Evolutionary conservation across 1,140 invertebrate genomes (phyloP).

Genomic region (Piezodorus guildinii): DNA sequence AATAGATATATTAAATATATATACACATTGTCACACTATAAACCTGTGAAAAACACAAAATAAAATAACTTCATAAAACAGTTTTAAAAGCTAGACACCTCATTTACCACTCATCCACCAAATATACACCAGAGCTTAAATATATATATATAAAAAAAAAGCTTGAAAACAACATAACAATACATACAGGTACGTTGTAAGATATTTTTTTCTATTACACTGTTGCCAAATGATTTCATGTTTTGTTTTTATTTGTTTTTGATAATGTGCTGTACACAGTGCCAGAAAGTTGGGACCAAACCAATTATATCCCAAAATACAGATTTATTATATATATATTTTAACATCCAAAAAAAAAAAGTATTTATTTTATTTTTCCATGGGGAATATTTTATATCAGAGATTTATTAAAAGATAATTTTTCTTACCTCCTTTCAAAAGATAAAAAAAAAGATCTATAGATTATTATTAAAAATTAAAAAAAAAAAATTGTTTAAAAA

Average conservation of each 20-base stretch:
- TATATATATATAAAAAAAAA: too few species aligned
- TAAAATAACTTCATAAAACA: slow-evolving; percentile 6
- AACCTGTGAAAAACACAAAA: slow-evolving; percentile 1
- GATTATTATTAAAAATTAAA: background rate
- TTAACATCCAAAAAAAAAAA: background rate
- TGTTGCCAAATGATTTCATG: background rate
- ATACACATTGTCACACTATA: slow-evolving; percentile 13
- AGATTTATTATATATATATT: slow-evolving; percentile 1
- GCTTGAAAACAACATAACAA: background rate
- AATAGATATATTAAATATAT: background rate
- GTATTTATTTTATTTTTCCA: slow-evolving; percentile 4
- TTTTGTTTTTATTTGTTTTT: background rate
- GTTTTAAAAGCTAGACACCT: background rate
- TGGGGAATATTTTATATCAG: background rate
- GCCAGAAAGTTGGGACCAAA: slow-evolving; percentile 6
- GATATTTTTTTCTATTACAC: background rate
- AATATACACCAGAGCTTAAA: background rate
- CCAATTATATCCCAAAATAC: slow-evolving; percentile 1
- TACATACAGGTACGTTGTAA: background rate
- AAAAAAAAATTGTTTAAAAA: too few species aligned
- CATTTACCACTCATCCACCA: slow-evolving; percentile 1
- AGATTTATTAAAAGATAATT: background rate
- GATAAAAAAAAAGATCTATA: background rate
- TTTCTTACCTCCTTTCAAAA: background rate
- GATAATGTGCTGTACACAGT: background rate